Conservation (phyloP, 1,140 invertebrate species). For the Lasaia peninsularis region DNA sequence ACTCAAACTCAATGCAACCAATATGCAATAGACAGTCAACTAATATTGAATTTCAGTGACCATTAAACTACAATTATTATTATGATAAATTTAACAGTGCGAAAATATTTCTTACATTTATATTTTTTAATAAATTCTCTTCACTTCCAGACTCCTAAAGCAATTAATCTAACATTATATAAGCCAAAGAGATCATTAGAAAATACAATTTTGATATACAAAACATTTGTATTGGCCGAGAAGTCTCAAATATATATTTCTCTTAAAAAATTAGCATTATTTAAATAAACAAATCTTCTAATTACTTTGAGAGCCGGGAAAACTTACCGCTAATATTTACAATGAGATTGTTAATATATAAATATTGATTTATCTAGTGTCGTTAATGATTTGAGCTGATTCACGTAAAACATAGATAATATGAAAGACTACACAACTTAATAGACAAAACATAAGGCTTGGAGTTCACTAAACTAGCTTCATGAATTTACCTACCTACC, state of each 20-base stretch:
- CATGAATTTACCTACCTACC: slow-evolving; percentile 28
- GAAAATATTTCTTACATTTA: slow-evolving; percentile 70
- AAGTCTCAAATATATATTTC: slow-evolving; percentile 56
- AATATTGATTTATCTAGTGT: slow-evolving; percentile 73
- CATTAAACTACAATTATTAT: slow-evolving; percentile 43
- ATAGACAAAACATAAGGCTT: slow-evolving; percentile 27
- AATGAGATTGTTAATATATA: slow-evolving; percentile 71
- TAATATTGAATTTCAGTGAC: slow-evolving; percentile 2
- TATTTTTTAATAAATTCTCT: slow-evolving; percentile 71
- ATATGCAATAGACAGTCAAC: background rate
- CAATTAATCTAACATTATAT: slow-evolving; percentile 55
- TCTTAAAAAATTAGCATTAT: slow-evolving; percentile 54
- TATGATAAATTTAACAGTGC: slow-evolving; percentile 69
- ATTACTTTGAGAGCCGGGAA: slow-evolving; percentile 76
- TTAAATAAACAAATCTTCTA: slow-evolving; percentile 62
- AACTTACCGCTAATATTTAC: slow-evolving; percentile 71
- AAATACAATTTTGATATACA: slow-evolving; percentile 73
- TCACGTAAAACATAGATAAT: slow-evolving; percentile 1
- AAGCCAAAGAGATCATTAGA: slow-evolving; percentile 71
- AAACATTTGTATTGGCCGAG: slow-evolving; percentile 68
- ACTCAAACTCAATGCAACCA: background rate
- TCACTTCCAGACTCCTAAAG: slow-evolving; percentile 73
- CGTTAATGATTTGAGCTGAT: slow-evolving; percentile 70
- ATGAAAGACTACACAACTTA: slow-evolving; percentile 33
- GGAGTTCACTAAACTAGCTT: slow-evolving; percentile 29